Conservation (phyloP, 2,113 vertebrate species). For the Ibidorhyncha struthersii region DNA sequence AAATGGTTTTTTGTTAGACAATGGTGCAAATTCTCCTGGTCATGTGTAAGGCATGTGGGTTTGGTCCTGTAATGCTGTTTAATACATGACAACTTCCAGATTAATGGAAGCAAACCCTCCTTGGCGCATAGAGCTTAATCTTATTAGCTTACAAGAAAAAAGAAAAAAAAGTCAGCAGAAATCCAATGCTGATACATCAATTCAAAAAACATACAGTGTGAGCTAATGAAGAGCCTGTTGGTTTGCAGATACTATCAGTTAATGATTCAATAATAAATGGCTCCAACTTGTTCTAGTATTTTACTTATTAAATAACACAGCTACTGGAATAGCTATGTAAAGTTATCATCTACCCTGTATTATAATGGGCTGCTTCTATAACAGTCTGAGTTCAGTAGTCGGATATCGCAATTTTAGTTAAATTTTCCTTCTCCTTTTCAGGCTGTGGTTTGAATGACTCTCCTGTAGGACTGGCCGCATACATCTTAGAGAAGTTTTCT, state of each 20-base stretch:
- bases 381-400: not conserved
- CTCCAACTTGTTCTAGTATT: not conserved
- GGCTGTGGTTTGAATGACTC: slow-evolving; percentile 79
- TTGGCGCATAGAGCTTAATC: slow-evolving; percentile 37
- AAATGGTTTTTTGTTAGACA: slow-evolving; percentile 7
- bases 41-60: not conserved
- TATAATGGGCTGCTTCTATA: not conserved
- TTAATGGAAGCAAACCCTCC: slow-evolving; percentile 34
- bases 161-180: slow-evolving; percentile 2
- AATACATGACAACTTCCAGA: slow-evolving; percentile 20
- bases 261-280: not conserved
- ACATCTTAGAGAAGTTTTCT: slow-evolving; percentile 82
- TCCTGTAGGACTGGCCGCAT: slow-evolving; percentile 78
- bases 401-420: not conserved
- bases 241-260: not conserved
- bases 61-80: slow-evolving; percentile 31
- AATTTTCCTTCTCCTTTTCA: not conserved
- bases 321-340: not conserved
- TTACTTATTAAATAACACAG: not conserved
- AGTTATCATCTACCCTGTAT: not conserved
- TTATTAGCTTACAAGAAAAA: not conserved
- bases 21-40: not conserved
- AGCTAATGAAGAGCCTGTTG: not conserved
- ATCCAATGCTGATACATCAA: not conserved
- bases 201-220: not conserved